Conservation (phyloP, 1,140 invertebrate genomes). For the Chrysomallon squamiferum region DNA sequence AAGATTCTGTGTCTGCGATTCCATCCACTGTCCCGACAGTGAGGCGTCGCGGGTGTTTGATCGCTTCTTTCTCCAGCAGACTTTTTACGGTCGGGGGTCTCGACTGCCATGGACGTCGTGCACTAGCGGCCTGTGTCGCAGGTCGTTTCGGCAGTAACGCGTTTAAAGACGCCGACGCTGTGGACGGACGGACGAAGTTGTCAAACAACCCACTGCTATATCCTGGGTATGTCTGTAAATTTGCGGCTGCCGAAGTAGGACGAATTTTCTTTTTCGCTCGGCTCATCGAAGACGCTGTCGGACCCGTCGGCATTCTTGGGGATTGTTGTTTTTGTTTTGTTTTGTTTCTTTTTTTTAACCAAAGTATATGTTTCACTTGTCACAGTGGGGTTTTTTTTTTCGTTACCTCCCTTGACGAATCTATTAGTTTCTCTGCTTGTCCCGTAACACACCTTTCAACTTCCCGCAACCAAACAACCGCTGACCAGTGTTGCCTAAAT, state of each 20-base stretch:
- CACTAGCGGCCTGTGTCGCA: slow-evolving; percentile 38
- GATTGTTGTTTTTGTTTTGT: too few relatives aligned
- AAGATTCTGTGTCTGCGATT: slow-evolving; percentile 32
- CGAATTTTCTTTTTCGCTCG: slow-evolving; percentile 37
- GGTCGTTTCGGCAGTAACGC: slow-evolving; percentile 27
- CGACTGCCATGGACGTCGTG: slow-evolving; percentile 20
- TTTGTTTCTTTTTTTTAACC: too few relatives aligned
- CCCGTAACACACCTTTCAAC: too few relatives aligned
- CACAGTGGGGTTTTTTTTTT: too few relatives aligned
- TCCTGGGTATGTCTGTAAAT: slow-evolving; percentile 52
- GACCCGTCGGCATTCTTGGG: too few relatives aligned
- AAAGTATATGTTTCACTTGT: too few relatives aligned
- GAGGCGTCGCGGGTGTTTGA: slow-evolving; percentile 36
- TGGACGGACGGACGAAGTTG: slow-evolving; percentile 45
- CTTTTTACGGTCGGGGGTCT: slow-evolving; percentile 16
- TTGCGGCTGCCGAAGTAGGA: slow-evolving; percentile 52
- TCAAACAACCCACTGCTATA: slow-evolving; percentile 45
- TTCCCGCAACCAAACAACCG: too few relatives aligned
- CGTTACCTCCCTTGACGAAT: too few relatives aligned
- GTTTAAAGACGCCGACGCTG: slow-evolving; percentile 24
- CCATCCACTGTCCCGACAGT: slow-evolving; percentile 41
- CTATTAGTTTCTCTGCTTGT: too few relatives aligned
- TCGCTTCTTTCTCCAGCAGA: slow-evolving; percentile 25
- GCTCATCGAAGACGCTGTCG: too few relatives aligned
- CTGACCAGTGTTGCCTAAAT: too few relatives aligned